A percentile compares a stretch with the other conserved stretches of the same genome.
Evolutionary conservation across 2,113 vertebrate genomes (phyloP).

Genomic region (Eulemur rufifrons): DNA sequence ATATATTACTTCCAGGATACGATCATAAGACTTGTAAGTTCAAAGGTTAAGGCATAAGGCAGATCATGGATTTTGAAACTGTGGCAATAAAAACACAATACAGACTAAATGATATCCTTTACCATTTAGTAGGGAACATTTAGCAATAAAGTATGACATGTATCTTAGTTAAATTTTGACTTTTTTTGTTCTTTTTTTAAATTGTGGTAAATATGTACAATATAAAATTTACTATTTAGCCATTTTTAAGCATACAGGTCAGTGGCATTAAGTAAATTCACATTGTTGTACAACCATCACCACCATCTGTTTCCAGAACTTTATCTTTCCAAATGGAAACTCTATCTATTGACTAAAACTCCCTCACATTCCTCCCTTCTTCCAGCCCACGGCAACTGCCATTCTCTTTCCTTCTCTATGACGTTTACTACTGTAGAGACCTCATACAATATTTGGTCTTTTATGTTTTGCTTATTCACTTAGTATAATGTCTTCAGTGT

Average conservation of each 20-base stretch:
- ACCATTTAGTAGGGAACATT: conserved; percentile 27
- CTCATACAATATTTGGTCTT: background rate
- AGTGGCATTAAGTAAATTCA: background rate
- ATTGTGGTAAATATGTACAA: background rate
- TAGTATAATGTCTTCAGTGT: background rate
- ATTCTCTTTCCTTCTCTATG: background rate
- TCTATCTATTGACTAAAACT: background rate
- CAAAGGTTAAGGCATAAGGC: background rate
- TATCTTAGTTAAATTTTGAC: conserved; percentile 33
- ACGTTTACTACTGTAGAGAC: background rate
- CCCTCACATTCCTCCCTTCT: background rate
- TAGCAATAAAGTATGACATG: background rate
- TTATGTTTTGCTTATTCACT: conserved; percentile 4
- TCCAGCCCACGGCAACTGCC: background rate
- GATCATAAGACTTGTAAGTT: background rate
- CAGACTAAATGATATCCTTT: background rate
- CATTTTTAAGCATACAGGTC: background rate
- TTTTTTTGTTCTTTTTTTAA: background rate
- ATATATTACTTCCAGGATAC: background rate
- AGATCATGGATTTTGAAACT: conserved; percentile 14
- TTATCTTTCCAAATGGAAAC: background rate
- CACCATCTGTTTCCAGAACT: background rate
- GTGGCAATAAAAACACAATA: background rate
- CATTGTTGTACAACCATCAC: background rate
- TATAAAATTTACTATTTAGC: conserved; percentile 4